phyloP scores from a whole-genome alignment of 2,797 vertebrate genomes.

The Poeciliopsis presidionis region DNA sequence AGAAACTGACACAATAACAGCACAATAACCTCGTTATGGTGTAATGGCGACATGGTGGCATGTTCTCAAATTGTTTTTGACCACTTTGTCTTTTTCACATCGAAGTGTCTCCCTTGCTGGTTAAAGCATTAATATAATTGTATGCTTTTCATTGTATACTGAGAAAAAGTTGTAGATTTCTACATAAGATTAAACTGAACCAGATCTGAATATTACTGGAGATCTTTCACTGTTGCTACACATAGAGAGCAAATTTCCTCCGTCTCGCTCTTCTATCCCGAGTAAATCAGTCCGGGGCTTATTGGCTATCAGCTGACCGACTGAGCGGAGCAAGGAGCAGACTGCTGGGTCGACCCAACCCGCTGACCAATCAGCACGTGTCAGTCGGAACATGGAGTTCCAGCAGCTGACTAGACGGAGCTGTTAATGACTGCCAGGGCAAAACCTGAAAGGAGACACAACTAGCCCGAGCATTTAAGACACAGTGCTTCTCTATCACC shows the following conservation, averaged over 20 bases:
- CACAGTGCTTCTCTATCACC: slow-evolving; percentile 13
- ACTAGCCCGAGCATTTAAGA: slow-evolving; percentile 27
- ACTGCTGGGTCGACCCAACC: slow-evolving; percentile 8
- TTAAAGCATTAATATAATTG: background rate
- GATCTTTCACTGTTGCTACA: slow-evolving; percentile 7
- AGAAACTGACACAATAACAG: slow-evolving; percentile 54
- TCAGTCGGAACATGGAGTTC: slow-evolving; percentile 39
- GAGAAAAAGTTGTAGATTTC: background rate
- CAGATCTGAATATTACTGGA: background rate
- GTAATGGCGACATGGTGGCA: slow-evolving; percentile 45
- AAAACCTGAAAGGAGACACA: slow-evolving; percentile 16
- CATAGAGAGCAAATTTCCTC: slow-evolving; percentile 4
- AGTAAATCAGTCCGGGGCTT: slow-evolving; percentile 20
- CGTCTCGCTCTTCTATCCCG: slow-evolving; percentile 9
- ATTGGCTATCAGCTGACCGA: slow-evolving; percentile 30
- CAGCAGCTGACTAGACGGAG: slow-evolving; percentile 30
- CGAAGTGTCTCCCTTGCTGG: background rate
- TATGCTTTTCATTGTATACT: background rate
- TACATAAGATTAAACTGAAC: background rate
- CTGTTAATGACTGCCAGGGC: slow-evolving; percentile 34
- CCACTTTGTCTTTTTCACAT: slow-evolving; percentile 34
- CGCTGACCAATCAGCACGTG: slow-evolving; percentile 45
- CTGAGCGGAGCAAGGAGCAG: slow-evolving; percentile 7
- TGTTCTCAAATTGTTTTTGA: slow-evolving; percentile 15
- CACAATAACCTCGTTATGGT: slow-evolving; percentile 47